Conservation (phyloP, 2,797 vertebrate species). For the Gallinago solitaria region DNA sequence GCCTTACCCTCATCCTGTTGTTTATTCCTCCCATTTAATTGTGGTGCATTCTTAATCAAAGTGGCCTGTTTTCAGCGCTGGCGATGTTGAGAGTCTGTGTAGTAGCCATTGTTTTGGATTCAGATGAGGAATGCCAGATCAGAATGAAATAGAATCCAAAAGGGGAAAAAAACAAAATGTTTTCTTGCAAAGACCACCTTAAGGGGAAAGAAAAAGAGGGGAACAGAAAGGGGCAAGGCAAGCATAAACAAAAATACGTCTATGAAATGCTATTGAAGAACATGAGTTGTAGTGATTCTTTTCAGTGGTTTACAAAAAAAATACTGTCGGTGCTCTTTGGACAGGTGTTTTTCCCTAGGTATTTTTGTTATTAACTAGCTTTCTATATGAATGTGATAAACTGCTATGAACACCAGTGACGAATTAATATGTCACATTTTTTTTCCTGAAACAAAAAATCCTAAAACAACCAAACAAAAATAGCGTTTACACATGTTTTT, state of each 20-base stretch:
- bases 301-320: not conserved
- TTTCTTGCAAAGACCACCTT: not conserved
- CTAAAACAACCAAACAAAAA: not conserved
- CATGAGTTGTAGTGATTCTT: not conserved
- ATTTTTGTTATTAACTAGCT: not conserved
- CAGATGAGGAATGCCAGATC: not conserved
- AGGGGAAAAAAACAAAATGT: no score
- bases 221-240: not conserved
- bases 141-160: not conserved
- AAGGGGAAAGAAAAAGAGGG: no score
- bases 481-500: not conserved
- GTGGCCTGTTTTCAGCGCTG: not conserved
- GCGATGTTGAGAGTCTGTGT: not conserved
- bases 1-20: not conserved
- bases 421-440: not conserved
- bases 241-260: not conserved
- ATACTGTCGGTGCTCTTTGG: not conserved
- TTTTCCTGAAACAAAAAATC: not conserved
- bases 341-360: not conserved
- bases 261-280: not conserved
- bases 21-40: not conserved
- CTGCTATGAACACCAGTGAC: not conserved
- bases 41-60: not conserved
- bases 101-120: not conserved
- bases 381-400: not conserved